Base-by-base conservation (phyloP, 1,140 invertebrate genomes). In the Macrobrachium rosenbergii region DNA sequence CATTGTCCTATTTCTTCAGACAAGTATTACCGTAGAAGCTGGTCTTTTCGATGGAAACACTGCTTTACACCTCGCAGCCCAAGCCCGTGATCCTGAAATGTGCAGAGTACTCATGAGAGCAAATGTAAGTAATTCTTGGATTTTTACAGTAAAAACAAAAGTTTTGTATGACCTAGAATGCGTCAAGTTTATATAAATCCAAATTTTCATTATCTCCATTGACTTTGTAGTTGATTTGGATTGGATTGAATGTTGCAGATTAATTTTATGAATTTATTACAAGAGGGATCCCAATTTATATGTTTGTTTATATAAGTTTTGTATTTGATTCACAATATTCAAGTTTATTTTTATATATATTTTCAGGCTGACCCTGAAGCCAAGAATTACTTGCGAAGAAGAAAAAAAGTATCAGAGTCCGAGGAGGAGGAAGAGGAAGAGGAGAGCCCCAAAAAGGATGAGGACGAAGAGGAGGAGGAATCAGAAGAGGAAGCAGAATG, bases 1-100 rank as follows among this genome's bases (percentile, higher is more conserved):
- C 28, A 60, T 28, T 43, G 19, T 82, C 28, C 37, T 11, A 6
- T 12, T 5, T 23, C 77, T 82, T 23, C 83, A 90, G 89, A 90
- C 89, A 16, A 75, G 81, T 72, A 83, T 90, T 63, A 90, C 89
- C 0, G 73, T 90, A 37, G 88, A 90, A 63, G 83, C 89, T 19
- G 83, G 87, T 45, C 63, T 90, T 60, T 88, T 90, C 62, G 88
- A 89, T 67, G 90, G 90, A 23, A 89, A 90, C 80, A 89, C 90
- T 6, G 88, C 89, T 2, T 76, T 90, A 8, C 90, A 90, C 69
- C 63, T 90, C 6, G 90, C 90, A 63, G 89, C 84, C 2, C 90
- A 90, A 82, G 83, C 19, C 28, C n/a, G 85, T 19, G 88, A 88
- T 72, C n/a, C 37, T n/a, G 67, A 85, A 79, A 87, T 90, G 88